These are phyloP conservation scores for Bettongia penicillata DNA, from an alignment of 2,113 vertebrate genomes.

Conservation along the genomic window DNA sequence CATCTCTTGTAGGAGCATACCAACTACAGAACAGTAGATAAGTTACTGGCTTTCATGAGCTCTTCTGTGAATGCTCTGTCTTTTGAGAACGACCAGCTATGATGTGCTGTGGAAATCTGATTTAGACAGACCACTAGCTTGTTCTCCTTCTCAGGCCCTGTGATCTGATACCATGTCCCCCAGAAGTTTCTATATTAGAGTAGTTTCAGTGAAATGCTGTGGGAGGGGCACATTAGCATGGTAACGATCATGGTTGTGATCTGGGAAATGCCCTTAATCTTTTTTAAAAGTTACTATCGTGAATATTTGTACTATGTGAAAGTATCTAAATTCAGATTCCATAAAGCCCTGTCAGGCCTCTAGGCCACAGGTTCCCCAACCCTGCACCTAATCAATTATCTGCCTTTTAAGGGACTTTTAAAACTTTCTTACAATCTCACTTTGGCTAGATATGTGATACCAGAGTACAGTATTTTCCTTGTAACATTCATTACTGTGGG, in stretches of 20 bases:
- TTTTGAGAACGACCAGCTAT: constrained; percentile 42
- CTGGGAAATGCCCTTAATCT: constrained; percentile 34
- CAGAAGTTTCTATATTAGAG: not conserved
- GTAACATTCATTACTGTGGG: not conserved
- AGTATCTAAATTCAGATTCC: constrained; percentile 41
- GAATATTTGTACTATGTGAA: constrained; percentile 27
- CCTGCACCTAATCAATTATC: not conserved
- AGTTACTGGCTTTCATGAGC: constrained; percentile 29
- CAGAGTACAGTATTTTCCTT: not conserved
- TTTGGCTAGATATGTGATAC: not conserved
- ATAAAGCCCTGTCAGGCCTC: not conserved
- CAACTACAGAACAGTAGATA: constrained; percentile 40
- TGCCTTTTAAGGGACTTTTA: not conserved
- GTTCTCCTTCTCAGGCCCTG: constrained; percentile 40
- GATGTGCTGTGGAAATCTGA: constrained; percentile 47
- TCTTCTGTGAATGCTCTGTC: constrained; percentile 61
- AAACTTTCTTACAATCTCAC: not conserved
- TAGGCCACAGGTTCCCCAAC: no score
- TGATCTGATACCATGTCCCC: constrained; percentile 41
- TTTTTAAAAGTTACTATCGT: constrained; percentile 25
- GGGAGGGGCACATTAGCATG: not conserved
- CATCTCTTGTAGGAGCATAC: constrained; percentile 27
- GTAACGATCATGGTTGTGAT: constrained; percentile 20
- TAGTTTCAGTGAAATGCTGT: constrained; percentile 37
- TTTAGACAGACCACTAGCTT: constrained; percentile 42